Evolutionary conservation across 2,888 invertebrate genomes (phyloP).

Genomic region (Celastrina argiolus): DNA sequence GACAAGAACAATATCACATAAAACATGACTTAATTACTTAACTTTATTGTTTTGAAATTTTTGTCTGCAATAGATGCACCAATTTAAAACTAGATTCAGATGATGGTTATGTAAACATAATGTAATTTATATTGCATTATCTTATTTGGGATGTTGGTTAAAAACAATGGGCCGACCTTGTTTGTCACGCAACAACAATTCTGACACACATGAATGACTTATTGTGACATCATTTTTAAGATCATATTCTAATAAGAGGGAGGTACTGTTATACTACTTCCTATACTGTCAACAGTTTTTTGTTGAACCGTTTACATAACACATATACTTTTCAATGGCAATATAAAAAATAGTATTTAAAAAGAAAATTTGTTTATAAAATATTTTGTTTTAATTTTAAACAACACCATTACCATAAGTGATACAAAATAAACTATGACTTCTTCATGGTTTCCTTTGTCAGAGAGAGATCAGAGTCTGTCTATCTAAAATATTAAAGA

Average conservation of each 20-base stretch:
- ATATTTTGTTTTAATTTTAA: neutral
- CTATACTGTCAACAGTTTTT: neutral
- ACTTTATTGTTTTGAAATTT: neutral
- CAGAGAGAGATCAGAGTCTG: too few relatives aligned
- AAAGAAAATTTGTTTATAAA: neutral
- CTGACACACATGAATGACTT: conserved; percentile 18
- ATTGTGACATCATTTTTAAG: conserved; percentile 19
- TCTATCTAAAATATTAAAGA: too few relatives aligned
- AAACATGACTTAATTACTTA: neutral
- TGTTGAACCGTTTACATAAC: neutral
- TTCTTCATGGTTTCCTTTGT: too few relatives aligned
- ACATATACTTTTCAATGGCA: neutral
- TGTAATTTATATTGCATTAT: conserved; percentile 1
- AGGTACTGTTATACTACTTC: neutral
- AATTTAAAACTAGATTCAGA: neutral
- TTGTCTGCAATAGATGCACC: neutral
- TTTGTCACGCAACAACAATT: conserved; percentile 7
- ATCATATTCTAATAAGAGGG: conserved; percentile 1
- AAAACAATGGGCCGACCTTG: conserved; percentile 19
- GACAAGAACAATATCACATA: too few relatives aligned
- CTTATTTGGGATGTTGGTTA: neutral
- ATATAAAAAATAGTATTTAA: neutral
- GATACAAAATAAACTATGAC: too few relatives aligned
- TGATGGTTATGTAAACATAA: neutral
- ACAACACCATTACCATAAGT: too few relatives aligned